Evolutionary conservation across 2,113 vertebrate species (phyloP), one percentile per base, ranked within the genome.

Genomic region (Rhipidura dahli): DNA sequence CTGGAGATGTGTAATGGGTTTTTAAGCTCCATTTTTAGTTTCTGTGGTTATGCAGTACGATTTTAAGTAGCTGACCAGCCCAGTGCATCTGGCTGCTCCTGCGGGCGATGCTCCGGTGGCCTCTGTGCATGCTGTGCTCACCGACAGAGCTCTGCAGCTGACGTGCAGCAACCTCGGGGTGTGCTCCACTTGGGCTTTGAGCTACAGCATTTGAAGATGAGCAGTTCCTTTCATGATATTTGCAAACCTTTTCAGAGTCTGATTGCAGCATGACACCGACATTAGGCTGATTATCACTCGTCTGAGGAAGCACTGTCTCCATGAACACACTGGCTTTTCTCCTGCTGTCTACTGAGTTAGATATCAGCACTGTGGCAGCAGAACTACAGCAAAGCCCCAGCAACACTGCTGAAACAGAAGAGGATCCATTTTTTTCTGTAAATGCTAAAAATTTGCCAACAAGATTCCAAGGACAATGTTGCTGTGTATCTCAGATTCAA

Each of bases 221-320:
- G 83, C 75, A 94, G 63, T 49, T 97, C 80, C 87, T 98, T 97
- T 97, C 94, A 96, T 96, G 96, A 89, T 97, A 97, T 97, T 98
- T 98, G 96, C 96, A 98, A 97, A 96, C 94, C 97, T 96, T 97
- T 95, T 97, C 97, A 97, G 90, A 97, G 87, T 61, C 90, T 96
- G 97, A 97, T 79, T 97, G 96, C 90, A 96, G 94, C 84, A 53
- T 94, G 97, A 96, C 96, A 96, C 77, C 5, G 28, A 93, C 96
- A 83, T 95, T 88, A 94, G 95, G 77, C 86, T 96, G 97, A 96
- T 98, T 94, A 94, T 94, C 96, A 87, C 93, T 97, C 97, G 90
- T 96, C 93, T 96, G 90, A 94, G 63, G 89, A 94, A 87, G 75
- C 81, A 51, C 76, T n/a, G 63, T 96, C 94, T 91, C 66, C 63